These are phyloP conservation scores for Pyrochroa serraticornis DNA, from an alignment of 2,888 invertebrate species.

Conservation along the genomic window DNA sequence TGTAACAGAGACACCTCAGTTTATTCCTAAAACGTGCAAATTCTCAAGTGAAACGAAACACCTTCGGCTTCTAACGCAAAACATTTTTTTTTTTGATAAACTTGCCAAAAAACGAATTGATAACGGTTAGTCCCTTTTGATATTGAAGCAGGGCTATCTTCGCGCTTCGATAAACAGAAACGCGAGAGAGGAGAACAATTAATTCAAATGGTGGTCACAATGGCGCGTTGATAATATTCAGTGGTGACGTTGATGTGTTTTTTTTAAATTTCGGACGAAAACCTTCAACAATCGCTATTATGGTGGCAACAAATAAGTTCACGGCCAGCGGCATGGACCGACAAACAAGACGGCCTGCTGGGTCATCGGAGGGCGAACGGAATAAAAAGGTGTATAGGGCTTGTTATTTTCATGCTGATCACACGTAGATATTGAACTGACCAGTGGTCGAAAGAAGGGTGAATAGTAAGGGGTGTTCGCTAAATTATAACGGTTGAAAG, in stretches of 20 bases:
- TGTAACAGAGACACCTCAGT: conserved; percentile 47
- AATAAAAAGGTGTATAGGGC: conserved; percentile 6
- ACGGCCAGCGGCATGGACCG: not conserved
- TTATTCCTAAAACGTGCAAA: conserved; percentile 41
- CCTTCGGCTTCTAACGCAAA: too few relatives aligned
- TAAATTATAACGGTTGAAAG: too few relatives aligned
- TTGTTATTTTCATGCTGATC: conserved; percentile 26
- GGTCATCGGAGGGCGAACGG: too few relatives aligned
- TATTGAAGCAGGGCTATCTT: too few relatives aligned
- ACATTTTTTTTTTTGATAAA: too few relatives aligned
- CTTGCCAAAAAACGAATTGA: too few relatives aligned
- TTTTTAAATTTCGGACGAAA: too few relatives aligned
- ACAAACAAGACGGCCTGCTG: too few relatives aligned
- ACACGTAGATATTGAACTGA: conserved; percentile 12
- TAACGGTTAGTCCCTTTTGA: too few relatives aligned
- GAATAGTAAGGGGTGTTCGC: not conserved
- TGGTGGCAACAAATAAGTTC: not conserved
- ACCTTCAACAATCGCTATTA: too few relatives aligned
- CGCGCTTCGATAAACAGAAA: not conserved
- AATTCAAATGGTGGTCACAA: not conserved
- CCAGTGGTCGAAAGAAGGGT: conserved; percentile 1
- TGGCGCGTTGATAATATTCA: too few relatives aligned
- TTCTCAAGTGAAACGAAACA: not conserved
- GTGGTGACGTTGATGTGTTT: too few relatives aligned
- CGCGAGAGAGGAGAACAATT: not conserved